These are phyloP conservation scores for Corella eumyota DNA, from an alignment of 23 tunicate species.

Conservation along the genomic window DNA sequence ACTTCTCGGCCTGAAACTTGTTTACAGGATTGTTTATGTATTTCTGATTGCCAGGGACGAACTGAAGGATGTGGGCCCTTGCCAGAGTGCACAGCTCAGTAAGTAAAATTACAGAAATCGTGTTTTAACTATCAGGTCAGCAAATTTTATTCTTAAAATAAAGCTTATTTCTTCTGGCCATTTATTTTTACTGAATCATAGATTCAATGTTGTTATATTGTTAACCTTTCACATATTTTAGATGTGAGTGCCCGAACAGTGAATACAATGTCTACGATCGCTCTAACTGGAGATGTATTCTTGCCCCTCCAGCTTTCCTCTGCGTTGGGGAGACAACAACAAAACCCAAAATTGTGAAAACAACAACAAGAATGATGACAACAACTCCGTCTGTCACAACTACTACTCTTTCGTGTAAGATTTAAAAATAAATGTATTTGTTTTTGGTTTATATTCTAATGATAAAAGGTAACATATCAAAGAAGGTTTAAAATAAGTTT, in stretches of 20 bases:
- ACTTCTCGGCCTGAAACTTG: constrained; percentile 23
- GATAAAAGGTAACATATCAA: too few relatives aligned
- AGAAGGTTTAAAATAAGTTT: too few relatives aligned
- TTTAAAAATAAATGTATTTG: too few relatives aligned
- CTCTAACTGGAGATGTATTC: constrained; percentile 79
- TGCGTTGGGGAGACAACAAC: constrained; percentile 36
- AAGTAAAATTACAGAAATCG: constrained; percentile 7
- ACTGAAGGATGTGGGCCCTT: constrained; percentile 28
- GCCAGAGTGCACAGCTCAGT: constrained; percentile 62
- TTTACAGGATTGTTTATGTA: constrained; percentile 39
- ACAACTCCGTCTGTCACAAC: constrained; percentile 19
- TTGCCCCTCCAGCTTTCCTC: constrained; percentile 35
- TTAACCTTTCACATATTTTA: too few relatives aligned
- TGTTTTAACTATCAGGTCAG: neutral
- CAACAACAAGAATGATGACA: constrained; percentile 7
- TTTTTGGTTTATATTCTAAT: too few relatives aligned
- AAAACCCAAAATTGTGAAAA: neutral
- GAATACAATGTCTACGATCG: constrained; percentile 53
- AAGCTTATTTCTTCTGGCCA: too few relatives aligned
- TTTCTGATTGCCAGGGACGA: constrained; percentile 60
- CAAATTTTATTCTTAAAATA: too few relatives aligned
- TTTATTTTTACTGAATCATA: neutral
- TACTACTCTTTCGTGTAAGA: constrained; percentile 1
- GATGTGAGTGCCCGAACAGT: constrained; percentile 65
- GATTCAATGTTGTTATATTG: constrained; percentile 4